Percentiles rank a stretch among this genome's conserved stretches.
These are phyloP conservation scores for Zoroaster sp. DNA, from an alignment of 53 echinoderm and acorn worm species.

Conservation along the genomic window DNA sequence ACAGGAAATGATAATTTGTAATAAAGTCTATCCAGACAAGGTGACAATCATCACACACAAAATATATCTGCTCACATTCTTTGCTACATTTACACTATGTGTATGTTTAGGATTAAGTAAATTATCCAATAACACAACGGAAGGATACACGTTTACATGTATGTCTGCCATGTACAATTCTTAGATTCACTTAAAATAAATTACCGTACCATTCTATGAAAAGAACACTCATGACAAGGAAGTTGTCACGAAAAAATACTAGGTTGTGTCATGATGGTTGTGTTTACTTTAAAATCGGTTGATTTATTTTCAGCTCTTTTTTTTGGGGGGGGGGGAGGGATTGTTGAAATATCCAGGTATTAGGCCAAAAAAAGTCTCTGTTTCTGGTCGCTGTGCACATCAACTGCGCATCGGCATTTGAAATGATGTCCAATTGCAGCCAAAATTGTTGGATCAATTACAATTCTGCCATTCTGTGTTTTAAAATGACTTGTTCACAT, in stretches of 20 bases:
- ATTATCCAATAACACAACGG: background rate
- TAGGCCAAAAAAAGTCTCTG: too few species aligned
- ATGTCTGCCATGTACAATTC: background rate
- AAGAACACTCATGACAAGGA: conserved; percentile 18
- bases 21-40: background rate
- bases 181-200: background rate
- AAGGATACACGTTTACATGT: background rate
- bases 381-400: too few species aligned
- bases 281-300: background rate
- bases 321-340: too few species aligned
- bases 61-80: background rate
- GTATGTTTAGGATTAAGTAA: background rate
- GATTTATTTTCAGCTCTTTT: background rate
- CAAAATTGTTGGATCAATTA: too few species aligned
- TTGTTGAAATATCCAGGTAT: too few species aligned
- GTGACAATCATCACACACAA: background rate
- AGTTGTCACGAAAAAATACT: background rate
- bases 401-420: too few species aligned
- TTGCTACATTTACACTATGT: background rate
- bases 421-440: too few species aligned
- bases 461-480: too few species aligned
- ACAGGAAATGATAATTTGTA: background rate
- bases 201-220: background rate
- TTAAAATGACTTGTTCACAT: too few species aligned
- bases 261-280: background rate